A percentile compares a stretch with the other conserved stretches of the same genome.
Evolutionary conservation across 2,888 invertebrate species (phyloP).

Genomic region (Coenonympha arcania): DNA sequence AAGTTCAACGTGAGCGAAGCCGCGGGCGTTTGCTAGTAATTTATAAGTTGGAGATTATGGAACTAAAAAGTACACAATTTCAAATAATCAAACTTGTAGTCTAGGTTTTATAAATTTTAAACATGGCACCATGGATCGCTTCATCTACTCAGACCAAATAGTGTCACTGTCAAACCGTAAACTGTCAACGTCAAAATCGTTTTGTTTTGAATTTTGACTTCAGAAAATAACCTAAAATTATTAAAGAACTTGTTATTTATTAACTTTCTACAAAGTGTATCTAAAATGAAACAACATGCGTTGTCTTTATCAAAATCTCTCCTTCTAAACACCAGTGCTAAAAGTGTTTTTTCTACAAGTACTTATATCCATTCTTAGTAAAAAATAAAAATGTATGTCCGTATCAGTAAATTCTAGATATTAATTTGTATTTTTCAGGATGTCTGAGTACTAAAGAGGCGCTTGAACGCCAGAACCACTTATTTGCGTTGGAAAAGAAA

Average conservation of each 20-base stretch:
- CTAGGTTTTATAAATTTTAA: too few species aligned
- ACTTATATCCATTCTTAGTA: constrained; percentile 27
- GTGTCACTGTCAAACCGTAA: too few species aligned
- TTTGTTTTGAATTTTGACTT: too few species aligned
- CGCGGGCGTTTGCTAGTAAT: too few species aligned
- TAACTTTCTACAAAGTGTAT: neutral
- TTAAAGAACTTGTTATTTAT: neutral
- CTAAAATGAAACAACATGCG: constrained; percentile 53
- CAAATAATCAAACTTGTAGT: too few species aligned
- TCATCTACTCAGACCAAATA: too few species aligned
- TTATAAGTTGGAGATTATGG: too few species aligned
- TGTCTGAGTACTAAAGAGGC: constrained; percentile 68
- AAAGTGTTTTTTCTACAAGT: constrained; percentile 37
- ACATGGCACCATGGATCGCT: too few species aligned
- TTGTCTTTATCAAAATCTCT: constrained; percentile 40
- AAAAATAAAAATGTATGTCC: neutral
- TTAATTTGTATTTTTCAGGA: constrained; percentile 44
- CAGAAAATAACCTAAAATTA: constrained; percentile 5
- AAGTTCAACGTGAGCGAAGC: too few species aligned
- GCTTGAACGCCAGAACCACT: constrained; percentile 74
- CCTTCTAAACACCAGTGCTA: constrained; percentile 35
- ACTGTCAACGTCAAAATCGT: neutral
- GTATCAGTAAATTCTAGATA: neutral
- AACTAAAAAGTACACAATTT: too few species aligned
- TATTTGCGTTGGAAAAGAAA: constrained; percentile 85